These are phyloP conservation scores for Idaea biselata DNA, from an alignment of 2,888 invertebrate species.

Conservation along the genomic window DNA sequence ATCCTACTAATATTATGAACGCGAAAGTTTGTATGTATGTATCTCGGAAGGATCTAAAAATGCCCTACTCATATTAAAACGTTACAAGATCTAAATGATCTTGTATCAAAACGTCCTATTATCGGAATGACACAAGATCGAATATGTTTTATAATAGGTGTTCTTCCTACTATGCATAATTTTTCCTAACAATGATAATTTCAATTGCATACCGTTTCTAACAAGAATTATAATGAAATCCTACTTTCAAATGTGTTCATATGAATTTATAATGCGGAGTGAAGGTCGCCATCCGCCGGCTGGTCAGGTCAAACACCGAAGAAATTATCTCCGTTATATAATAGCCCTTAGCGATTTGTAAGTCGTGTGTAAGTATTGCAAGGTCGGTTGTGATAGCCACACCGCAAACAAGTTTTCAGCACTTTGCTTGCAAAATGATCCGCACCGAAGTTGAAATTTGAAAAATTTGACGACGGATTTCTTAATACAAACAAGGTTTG, in stretches of 20 bases:
- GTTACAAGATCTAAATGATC: no score
- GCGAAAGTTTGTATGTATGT: no score
- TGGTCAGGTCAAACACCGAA: neutral
- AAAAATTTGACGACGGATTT: constrained; percentile 25
- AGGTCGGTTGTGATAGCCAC: constrained; percentile 17
- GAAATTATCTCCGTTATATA: constrained; percentile 2
- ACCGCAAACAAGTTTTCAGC: constrained; percentile 20
- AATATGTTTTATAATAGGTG: no score
- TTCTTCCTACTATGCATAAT: no score
- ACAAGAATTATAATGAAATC: neutral
- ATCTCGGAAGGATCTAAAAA: no score
- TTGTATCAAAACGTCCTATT: no score
- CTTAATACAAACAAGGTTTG: constrained; percentile 17
- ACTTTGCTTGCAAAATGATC: constrained; percentile 31
- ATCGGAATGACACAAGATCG: no score
- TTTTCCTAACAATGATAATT: no score
- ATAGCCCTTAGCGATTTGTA: constrained; percentile 5
- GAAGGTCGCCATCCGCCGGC: neutral
- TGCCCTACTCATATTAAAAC: no score
- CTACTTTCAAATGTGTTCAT: neutral
- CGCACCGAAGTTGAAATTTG: constrained; percentile 17
- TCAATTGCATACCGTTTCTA: no score
- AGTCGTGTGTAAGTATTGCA: constrained; percentile 13
- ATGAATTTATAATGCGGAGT: neutral
- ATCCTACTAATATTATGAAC: no score